A percentile compares a stretch with the other conserved stretches of the same genome.
Evolutionary conservation across 2,888 invertebrate genomes (phyloP).

Genomic region (Patella ulyssiponensis): DNA sequence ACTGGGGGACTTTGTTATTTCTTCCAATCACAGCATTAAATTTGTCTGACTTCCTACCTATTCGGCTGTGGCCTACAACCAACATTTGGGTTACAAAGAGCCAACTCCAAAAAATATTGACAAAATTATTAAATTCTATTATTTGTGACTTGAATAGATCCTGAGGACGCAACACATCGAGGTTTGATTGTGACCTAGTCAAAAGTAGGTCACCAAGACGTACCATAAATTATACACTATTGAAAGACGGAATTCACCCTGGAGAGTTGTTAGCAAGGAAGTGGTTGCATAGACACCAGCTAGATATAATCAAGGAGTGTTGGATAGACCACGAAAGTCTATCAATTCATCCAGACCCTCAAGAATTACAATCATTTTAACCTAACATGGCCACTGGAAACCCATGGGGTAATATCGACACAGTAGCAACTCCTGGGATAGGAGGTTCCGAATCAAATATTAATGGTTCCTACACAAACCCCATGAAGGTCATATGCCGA

Average conservation of each 20-base stretch:
- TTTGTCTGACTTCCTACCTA: not conserved
- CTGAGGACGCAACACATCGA: not conserved
- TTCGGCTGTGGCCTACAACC: not conserved
- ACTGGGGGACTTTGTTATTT: not conserved
- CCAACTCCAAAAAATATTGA: not conserved
- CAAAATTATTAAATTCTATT: not conserved
- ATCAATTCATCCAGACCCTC: not conserved
- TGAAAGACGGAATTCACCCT: not conserved
- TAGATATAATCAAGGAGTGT: not conserved
- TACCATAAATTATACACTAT: not conserved
- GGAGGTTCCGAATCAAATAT: no score
- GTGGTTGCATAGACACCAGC: not conserved
- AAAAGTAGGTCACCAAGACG: not conserved
- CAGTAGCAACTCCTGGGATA: no score
- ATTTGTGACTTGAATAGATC: not conserved
- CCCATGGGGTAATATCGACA: no score
- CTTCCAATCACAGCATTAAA: not conserved
- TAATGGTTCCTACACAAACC: no score
- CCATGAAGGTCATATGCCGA: no score
- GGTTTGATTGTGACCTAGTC: not conserved
- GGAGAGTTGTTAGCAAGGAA: not conserved
- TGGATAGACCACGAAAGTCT: not conserved
- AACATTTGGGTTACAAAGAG: not conserved
- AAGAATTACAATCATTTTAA: not conserved
- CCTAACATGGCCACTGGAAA: no score